Conservation (phyloP, 2,797 vertebrate species). For the Melanotaenia maccullochi region DNA sequence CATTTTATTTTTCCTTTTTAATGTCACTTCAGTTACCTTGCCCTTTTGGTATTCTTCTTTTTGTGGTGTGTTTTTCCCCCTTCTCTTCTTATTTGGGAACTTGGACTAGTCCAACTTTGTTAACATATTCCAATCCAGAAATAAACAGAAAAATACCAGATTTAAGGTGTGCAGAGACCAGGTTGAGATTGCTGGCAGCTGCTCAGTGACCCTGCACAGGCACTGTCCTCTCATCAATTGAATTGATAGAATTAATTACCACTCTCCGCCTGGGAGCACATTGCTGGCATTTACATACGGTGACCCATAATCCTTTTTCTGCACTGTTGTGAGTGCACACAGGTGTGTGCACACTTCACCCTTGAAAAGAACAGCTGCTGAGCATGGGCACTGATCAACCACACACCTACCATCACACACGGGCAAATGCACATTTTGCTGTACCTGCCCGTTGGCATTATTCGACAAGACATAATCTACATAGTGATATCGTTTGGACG, state of each 20-base stretch:
- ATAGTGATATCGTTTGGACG: conserved; percentile 67
- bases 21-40: background rate
- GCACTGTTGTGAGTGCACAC: conserved; percentile 36
- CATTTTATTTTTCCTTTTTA: too few species aligned
- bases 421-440: conserved; percentile 37
- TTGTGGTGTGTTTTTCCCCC: background rate
- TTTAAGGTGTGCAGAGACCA: conserved; percentile 45
- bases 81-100: too few species aligned
- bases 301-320: conserved; percentile 61
- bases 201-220: conserved; percentile 67
- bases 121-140: conserved; percentile 1
- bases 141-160: conserved; percentile 17
- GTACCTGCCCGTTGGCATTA: conserved; percentile 68
- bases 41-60: background rate
- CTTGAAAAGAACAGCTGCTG: conserved; percentile 65
- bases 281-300: conserved; percentile 74
- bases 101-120: background rate
- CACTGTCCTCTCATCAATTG: conserved; percentile 77
- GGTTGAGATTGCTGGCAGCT: conserved; percentile 43
- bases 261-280: conserved; percentile 63
- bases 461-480: conserved; percentile 66
- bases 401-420: conserved; percentile 21
- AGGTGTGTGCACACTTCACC: conserved; percentile 31
- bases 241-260: conserved; percentile 80
- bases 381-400: conserved; percentile 44